Evolutionary conservation across 2,888 invertebrate species (phyloP).

Genomic region (Lathronympha strigana): DNA sequence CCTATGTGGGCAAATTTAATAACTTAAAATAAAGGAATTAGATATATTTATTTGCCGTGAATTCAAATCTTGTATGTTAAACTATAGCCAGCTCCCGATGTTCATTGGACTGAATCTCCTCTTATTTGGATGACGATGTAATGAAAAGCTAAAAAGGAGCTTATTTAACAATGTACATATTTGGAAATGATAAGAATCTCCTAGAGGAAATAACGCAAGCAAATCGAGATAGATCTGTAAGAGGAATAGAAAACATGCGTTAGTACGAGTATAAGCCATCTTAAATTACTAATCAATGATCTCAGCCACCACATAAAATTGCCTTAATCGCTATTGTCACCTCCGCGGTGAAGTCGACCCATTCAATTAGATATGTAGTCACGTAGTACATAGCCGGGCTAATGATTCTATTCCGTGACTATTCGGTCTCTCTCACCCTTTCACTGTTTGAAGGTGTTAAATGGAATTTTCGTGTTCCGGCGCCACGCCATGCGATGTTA

Average conservation of each 20-base stretch:
- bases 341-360: constrained; percentile 34
- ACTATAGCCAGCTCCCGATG: too few species aligned
- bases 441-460: constrained; percentile 65
- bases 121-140: too few species aligned
- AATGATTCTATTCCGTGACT: constrained; percentile 68
- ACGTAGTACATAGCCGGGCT: constrained; percentile 58
- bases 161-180: too few species aligned
- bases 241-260: too few species aligned
- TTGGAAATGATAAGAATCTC: too few species aligned
- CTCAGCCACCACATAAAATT: constrained; percentile 4
- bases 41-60: too few species aligned
- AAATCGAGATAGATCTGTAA: too few species aligned
- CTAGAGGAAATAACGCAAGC: too few species aligned
- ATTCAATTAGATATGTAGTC: constrained; percentile 62
- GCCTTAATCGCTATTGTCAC: constrained; percentile 30
- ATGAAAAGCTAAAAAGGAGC: too few species aligned
- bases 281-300: background rate
- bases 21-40: background rate
- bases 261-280: too few species aligned
- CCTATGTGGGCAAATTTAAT: background rate
- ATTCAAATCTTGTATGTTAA: too few species aligned
- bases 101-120: too few species aligned
- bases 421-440: constrained; percentile 63
- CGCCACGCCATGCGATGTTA: constrained; percentile 59
- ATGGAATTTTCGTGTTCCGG: constrained; percentile 71